These are phyloP conservation scores for Lacanobia wlatinum DNA, from an alignment of 2,888 invertebrate genomes.

Conservation along the genomic window DNA sequence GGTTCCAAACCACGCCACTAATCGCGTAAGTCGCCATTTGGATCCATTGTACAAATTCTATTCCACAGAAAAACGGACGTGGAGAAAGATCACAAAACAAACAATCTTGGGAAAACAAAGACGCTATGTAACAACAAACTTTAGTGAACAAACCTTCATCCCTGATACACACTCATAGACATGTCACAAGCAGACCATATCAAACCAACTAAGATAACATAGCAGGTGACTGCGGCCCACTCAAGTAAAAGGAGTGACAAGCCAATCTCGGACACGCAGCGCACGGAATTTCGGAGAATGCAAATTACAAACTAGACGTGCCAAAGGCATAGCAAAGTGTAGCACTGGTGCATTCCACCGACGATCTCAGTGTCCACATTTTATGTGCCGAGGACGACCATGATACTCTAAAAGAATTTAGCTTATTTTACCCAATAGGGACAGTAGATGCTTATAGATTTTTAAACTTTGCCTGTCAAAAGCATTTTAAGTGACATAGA, in stretches of 20 bases:
- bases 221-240: background rate
- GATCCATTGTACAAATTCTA: background rate
- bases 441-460: too few species aligned
- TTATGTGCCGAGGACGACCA: background rate
- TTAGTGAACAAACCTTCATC: background rate
- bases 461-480: background rate
- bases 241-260: constrained; percentile 20
- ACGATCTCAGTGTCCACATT: background rate
- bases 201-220: background rate
- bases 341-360: background rate
- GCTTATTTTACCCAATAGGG: background rate
- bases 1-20: too few species aligned
- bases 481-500: background rate
- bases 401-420: too few species aligned
- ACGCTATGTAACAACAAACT: background rate
- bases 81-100: background rate
- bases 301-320: constrained; percentile 23
- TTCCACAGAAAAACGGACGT: background rate
- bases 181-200: too few species aligned
- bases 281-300: constrained; percentile 14
- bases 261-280: constrained; percentile 17
- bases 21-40: too few species aligned
- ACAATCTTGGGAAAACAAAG: background rate
- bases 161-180: background rate
- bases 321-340: constrained; percentile 11